Evolutionary conservation across 2,113 vertebrate genomes (phyloP).

Genomic region (Apodemus speciosus): DNA sequence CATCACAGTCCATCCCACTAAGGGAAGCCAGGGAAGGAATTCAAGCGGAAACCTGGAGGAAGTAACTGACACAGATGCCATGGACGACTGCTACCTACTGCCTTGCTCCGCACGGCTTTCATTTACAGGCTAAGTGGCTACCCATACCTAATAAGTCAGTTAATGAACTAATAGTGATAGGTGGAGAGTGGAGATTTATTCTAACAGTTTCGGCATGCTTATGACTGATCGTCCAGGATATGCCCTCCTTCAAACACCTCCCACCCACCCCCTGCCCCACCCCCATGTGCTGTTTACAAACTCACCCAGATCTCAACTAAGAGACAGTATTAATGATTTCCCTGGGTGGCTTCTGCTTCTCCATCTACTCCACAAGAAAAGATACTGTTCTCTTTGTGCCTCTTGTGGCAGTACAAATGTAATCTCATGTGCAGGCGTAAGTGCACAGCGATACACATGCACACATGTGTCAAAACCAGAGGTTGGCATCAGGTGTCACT

Average conservation of each 20-base stretch:
- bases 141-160: not conserved
- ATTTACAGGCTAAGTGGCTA: not conserved
- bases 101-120: not conserved
- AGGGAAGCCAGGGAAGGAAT: not conserved
- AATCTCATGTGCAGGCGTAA: accelerated
- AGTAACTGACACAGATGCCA: not conserved
- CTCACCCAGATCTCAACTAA: not conserved
- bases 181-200: not conserved
- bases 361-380: not conserved
- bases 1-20: not conserved
- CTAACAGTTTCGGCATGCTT: not conserved
- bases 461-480: too few relatives aligned
- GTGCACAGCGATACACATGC: accelerated
- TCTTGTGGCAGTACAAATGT: not conserved
- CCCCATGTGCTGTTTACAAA: not conserved
- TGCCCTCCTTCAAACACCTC: not conserved
- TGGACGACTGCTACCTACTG: not conserved
- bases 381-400: not conserved
- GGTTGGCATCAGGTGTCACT: accelerated
- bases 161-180: not conserved
- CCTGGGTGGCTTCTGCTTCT: not conserved
- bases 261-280: too few relatives aligned
- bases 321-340: not conserved
- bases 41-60: not conserved
- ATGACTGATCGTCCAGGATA: not conserved